phyloP scores from a whole-genome alignment of 2,797 vertebrate species.

The Gadopsis bispinosus region DNA sequence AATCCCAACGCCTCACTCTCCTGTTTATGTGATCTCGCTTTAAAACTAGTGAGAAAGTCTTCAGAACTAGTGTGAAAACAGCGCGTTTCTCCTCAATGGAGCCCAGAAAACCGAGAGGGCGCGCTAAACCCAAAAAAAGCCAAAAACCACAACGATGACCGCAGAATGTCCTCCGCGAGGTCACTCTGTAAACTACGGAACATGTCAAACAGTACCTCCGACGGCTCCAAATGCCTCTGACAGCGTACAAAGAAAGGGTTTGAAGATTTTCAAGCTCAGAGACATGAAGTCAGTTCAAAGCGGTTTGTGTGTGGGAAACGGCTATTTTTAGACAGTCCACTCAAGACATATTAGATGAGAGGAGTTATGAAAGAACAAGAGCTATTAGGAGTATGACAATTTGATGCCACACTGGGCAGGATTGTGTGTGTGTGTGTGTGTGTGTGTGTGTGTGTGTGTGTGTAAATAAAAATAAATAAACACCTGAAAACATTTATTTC shows the following conservation, averaged over 20 bases:
- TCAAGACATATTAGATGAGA: slow-evolving; percentile 43
- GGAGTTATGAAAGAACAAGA: slow-evolving; percentile 16
- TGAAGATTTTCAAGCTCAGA: slow-evolving; percentile 8
- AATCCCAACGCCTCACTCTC: background rate
- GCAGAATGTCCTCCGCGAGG: background rate
- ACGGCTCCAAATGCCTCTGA: background rate
- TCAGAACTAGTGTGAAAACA: slow-evolving; percentile 1
- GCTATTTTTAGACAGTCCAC: slow-evolving; percentile 61
- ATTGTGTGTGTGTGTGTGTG: background rate
- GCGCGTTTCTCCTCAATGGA: background rate
- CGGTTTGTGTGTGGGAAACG: slow-evolving; percentile 21
- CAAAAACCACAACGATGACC: background rate
- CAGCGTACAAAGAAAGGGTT: slow-evolving; percentile 29
- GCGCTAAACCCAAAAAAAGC: slow-evolving; percentile 2
- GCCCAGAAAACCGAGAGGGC: slow-evolving; percentile 1
- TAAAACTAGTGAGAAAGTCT: slow-evolving; percentile 8
- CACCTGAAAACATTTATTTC: slow-evolving; percentile 9
- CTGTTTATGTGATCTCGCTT: slow-evolving; percentile 19
- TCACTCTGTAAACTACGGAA: slow-evolving; percentile 2
- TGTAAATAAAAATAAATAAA: background rate
- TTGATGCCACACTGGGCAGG: slow-evolving; percentile 9
- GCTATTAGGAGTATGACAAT: slow-evolving; percentile 32
- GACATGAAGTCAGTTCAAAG: slow-evolving; percentile 49
- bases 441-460: background rate
- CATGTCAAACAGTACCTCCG: slow-evolving; percentile 6